Evolutionary conservation across 2,797 vertebrate genomes (phyloP).

Genomic region (Sebastes wilsoni): DNA sequence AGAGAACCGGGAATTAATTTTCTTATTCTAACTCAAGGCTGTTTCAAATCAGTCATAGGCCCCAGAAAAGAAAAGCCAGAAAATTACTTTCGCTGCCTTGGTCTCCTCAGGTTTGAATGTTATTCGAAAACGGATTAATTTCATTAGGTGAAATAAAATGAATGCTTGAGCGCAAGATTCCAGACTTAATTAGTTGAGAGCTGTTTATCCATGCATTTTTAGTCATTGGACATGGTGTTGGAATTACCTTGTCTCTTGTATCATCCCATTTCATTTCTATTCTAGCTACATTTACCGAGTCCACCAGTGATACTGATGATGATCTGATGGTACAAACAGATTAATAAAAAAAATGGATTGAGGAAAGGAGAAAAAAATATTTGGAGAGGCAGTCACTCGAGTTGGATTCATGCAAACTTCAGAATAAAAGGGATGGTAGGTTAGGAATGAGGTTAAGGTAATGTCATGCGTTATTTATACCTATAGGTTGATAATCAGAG

Average conservation of each 20-base stretch:
- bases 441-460: too few species aligned
- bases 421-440: too few species aligned
- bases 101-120: neutral
- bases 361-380: neutral
- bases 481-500: neutral
- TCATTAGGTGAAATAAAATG: neutral
- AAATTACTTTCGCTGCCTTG: neutral
- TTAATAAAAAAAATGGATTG: neutral
- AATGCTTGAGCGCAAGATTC: neutral
- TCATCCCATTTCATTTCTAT: neutral
- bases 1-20: neutral
- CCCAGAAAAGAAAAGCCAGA: neutral
- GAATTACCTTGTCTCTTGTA: neutral
- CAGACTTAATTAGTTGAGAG: neutral
- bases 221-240: neutral
- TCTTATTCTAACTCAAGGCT: slow-evolving; percentile 16
- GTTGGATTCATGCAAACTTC: neutral
- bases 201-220: neutral
- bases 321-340: neutral
- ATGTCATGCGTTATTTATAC: neutral
- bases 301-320: neutral
- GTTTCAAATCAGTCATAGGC: slow-evolving; percentile 10
- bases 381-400: too few species aligned
- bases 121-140: slow-evolving; percentile 8
- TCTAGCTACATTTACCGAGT: neutral